Conservation (phyloP, 2,113 vertebrate species). For the Aegotheles bennettii region DNA sequence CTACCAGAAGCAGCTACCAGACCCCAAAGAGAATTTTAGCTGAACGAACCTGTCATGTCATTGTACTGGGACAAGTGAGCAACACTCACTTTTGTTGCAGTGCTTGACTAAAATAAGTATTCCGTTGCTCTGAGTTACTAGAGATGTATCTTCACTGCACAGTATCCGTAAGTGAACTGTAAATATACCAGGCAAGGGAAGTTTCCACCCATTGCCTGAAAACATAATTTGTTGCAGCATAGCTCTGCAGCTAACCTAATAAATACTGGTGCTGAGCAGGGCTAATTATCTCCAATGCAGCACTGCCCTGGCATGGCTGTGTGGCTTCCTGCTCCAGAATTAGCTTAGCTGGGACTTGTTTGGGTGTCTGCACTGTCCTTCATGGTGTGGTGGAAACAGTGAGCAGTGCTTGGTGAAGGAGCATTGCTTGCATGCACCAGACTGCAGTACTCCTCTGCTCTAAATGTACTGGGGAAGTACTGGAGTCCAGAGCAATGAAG, state of each 20-base stretch:
- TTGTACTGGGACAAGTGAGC: neutral
- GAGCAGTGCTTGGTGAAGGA: neutral
- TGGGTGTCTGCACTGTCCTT: slow-evolving; percentile 40
- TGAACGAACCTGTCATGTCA: neutral
- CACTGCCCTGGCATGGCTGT: neutral
- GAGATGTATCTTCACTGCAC: neutral
- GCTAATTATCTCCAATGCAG: slow-evolving; percentile 21
- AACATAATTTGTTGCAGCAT: neutral
- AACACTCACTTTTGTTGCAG: neutral
- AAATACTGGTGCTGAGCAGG: neutral
- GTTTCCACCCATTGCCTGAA: neutral
- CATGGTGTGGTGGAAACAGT: neutral
- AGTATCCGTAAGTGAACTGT: neutral
- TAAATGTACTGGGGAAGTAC: neutral
- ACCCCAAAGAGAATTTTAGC: neutral
- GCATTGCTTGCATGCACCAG: accelerated
- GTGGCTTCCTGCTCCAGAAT: neutral
- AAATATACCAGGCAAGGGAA: neutral
- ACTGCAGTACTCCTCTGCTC: neutral
- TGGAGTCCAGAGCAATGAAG: neutral
- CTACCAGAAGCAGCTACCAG: neutral
- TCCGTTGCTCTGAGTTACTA: neutral
- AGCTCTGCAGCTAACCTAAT: slow-evolving; percentile 41
- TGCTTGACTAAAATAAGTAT: neutral
- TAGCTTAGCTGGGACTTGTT: neutral